These are phyloP conservation scores for Poecile montanus DNA, from an alignment of 2,797 vertebrate species.

Conservation along the genomic window DNA sequence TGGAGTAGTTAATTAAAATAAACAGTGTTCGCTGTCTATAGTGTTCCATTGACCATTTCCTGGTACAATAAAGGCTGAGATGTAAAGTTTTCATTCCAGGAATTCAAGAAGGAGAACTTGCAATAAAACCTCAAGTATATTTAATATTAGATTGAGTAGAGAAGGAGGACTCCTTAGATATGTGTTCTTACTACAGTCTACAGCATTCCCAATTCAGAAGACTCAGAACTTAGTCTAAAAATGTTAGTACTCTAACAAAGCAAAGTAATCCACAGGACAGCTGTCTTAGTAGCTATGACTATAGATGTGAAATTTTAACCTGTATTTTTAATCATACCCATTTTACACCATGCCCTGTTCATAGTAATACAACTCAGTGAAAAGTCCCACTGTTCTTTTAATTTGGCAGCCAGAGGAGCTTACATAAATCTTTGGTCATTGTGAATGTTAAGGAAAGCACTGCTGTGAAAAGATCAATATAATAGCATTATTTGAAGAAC, in stretches of 20 bases:
- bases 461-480: background rate
- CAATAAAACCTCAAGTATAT: background rate
- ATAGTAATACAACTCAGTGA: background rate
- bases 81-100: background rate
- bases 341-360: background rate
- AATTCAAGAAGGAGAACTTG: background rate
- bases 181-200: background rate
- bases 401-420: background rate
- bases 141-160: background rate
- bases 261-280: background rate
- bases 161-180: background rate
- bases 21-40: background rate
- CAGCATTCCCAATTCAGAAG: background rate
- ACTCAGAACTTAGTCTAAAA: background rate
- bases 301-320: background rate
- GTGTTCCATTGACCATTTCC: background rate
- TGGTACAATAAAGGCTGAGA: background rate
- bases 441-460: background rate
- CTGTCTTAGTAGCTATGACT: background rate
- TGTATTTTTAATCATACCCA: background rate
- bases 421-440: background rate
- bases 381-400: background rate
- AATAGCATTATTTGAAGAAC: background rate
- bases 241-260: background rate
- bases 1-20: constrained; percentile 39